phyloP scores from a whole-genome alignment of 2,888 invertebrate species.

The Cremastinae sp. region DNA sequence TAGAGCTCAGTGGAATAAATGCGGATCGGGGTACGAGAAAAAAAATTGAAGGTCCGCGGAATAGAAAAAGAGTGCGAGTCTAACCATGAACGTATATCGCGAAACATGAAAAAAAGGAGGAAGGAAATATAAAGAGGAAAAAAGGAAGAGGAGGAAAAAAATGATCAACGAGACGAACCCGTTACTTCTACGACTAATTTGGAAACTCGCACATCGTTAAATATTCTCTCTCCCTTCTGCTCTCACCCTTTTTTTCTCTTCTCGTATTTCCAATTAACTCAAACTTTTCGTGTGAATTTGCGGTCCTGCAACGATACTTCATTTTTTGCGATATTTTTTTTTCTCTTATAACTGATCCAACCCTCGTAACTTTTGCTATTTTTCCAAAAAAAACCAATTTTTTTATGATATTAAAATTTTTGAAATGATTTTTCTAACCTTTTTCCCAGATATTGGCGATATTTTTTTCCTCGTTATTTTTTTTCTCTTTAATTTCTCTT shows the following conservation, averaged over 20 bases:
- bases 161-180: constrained; percentile 54
- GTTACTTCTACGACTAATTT: constrained; percentile 61
- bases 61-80: constrained; percentile 41
- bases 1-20: constrained; percentile 59
- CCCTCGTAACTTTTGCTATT: too few species aligned
- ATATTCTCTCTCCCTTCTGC: constrained; percentile 34
- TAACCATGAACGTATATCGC: constrained; percentile 8
- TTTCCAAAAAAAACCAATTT: too few species aligned
- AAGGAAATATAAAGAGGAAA: not conserved
- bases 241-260: constrained; percentile 22
- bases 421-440: too few species aligned
- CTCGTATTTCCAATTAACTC: constrained; percentile 60
- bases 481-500: too few species aligned
- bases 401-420: too few species aligned
- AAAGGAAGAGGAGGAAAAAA: constrained; percentile 15
- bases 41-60: constrained; percentile 27
- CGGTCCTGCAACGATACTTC: constrained; percentile 53
- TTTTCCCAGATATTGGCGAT: too few species aligned
- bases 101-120: constrained; percentile 11
- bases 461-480: too few species aligned
- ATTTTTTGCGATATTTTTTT: constrained; percentile 13
- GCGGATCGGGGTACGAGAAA: constrained; percentile 43
- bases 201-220: constrained; percentile 58
- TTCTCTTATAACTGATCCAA: constrained; percentile 6
- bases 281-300: constrained; percentile 47